Conservation (phyloP, 1,140 invertebrate species). For the Aricia agestis region DNA sequence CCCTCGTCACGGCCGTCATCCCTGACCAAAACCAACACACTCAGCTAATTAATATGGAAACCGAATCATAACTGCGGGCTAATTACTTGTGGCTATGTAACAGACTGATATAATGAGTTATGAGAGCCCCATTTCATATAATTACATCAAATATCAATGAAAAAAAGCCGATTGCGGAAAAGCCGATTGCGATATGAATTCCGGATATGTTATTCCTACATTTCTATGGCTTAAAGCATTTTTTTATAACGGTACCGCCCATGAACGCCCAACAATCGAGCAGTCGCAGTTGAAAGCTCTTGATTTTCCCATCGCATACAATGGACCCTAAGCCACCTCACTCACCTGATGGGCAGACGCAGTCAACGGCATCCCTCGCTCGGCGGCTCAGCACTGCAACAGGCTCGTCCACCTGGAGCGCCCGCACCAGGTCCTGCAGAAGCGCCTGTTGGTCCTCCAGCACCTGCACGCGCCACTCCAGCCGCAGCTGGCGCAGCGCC, state of each 20-base stretch:
- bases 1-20: slow-evolving; percentile 25
- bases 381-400: slow-evolving; percentile 32
- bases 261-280: too few species aligned
- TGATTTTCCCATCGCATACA: too few species aligned
- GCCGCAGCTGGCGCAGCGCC: slow-evolving; percentile 47
- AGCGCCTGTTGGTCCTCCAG: slow-evolving; percentile 47
- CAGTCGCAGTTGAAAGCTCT: too few species aligned
- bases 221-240: too few species aligned
- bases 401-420: slow-evolving; percentile 29
- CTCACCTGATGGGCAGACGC: slow-evolving; percentile 64
- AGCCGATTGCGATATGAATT: too few species aligned
- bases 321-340: neutral
- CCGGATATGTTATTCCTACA: too few species aligned
- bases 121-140: too few species aligned
- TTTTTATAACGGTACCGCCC: too few species aligned
- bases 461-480: slow-evolving; percentile 51
- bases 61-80: neutral
- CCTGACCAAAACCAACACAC: neutral
- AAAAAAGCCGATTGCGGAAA: too few species aligned
- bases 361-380: slow-evolving; percentile 54
- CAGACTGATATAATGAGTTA: too few species aligned
- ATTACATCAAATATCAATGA: too few species aligned
- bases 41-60: neutral
- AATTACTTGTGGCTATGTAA: too few species aligned
- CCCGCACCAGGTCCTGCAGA: slow-evolving; percentile 33